These are phyloP conservation scores for Copidosoma aretas DNA, from an alignment of 2,888 invertebrate species.

Conservation along the genomic window DNA sequence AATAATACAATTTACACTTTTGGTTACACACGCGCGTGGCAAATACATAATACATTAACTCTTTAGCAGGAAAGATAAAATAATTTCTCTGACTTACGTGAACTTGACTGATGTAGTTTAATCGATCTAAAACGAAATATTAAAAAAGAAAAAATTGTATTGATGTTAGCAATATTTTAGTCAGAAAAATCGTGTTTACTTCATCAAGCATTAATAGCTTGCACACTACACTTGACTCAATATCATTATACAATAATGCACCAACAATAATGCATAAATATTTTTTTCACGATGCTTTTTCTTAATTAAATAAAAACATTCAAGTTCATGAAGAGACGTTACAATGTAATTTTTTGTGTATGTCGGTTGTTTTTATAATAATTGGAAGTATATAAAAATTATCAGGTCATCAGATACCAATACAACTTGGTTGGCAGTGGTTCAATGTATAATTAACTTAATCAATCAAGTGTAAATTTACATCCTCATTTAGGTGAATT, in stretches of 20 bases:
- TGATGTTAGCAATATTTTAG: neutral
- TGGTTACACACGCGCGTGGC: constrained; percentile 19
- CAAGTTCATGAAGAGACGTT: constrained; percentile 26
- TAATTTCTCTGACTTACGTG: constrained; percentile 26
- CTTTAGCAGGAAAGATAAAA: constrained; percentile 23
- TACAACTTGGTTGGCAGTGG: neutral
- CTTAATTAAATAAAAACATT: constrained; percentile 19
- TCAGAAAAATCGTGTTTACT: constrained; percentile 27
- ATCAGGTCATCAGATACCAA: neutral
- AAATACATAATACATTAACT: constrained; percentile 27
- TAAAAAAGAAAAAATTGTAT: too few species aligned
- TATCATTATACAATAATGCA: constrained; percentile 25
- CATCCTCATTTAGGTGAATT: neutral
- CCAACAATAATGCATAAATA: constrained; percentile 28
- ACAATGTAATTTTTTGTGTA: neutral
- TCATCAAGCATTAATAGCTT: constrained; percentile 6
- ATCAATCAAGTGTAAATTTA: neutral
- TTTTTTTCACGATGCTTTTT: constrained; percentile 20
- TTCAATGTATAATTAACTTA: neutral
- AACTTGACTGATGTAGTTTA: too few species aligned
- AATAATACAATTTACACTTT: constrained; percentile 33
- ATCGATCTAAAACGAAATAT: too few species aligned
- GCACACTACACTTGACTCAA: constrained; percentile 28
- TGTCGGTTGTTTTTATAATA: neutral
- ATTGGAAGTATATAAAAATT: neutral